These are phyloP conservation scores for Clanis bilineata DNA, from an alignment of 2,888 invertebrate species.

Conservation along the genomic window DNA sequence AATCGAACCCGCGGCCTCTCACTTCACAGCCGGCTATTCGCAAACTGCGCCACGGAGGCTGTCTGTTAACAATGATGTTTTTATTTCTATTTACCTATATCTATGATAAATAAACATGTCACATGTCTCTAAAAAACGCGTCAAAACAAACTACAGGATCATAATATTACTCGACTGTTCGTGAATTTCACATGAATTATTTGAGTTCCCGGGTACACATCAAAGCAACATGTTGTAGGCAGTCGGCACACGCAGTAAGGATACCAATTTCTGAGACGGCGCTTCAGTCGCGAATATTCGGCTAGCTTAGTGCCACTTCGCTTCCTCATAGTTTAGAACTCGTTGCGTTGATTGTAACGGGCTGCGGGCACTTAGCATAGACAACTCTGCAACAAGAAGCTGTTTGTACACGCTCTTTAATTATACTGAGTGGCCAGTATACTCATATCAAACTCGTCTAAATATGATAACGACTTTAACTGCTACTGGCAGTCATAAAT, in stretches of 20 bases:
- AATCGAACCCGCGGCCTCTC: no score
- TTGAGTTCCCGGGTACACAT: not conserved
- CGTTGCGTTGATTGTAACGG: not conserved
- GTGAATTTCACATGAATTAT: not conserved
- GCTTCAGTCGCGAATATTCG: not conserved
- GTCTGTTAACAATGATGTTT: no score
- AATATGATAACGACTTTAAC: not conserved
- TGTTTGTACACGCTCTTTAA: conserved; percentile 1
- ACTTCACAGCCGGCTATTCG: no score
- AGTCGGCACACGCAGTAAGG: not conserved
- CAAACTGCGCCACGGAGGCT: no score
- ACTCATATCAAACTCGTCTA: not conserved
- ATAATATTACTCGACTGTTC: not conserved
- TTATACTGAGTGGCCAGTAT: not conserved
- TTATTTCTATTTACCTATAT: no score
- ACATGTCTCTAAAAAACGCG: not conserved
- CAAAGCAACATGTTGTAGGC: not conserved
- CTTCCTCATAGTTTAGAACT: not conserved
- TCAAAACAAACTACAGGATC: not conserved
- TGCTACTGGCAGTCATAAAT: no score
- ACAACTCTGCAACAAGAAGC: not conserved
- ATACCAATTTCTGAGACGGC: not conserved
- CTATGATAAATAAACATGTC: not conserved
- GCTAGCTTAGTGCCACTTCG: not conserved
- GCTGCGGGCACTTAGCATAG: conserved; percentile 1